These are phyloP conservation scores for Caenorhabditis sp. DNA, from an alignment of 2,888 invertebrate genomes.

Conservation along the genomic window DNA sequence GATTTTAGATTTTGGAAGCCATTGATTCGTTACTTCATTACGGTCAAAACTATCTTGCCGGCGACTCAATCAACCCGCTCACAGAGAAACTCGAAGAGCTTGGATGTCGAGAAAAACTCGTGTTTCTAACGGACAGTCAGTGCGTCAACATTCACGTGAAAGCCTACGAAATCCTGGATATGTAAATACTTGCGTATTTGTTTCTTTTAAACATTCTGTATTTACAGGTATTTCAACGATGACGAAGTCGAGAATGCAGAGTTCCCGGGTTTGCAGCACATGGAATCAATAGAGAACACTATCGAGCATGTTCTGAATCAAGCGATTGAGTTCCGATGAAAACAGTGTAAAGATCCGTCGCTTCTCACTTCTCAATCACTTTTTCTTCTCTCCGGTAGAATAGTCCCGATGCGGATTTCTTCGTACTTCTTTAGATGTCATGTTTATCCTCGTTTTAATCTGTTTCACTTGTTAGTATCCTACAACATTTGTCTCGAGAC, in stretches of 20 bases:
- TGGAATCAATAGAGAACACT: no score
- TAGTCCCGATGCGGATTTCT: no score
- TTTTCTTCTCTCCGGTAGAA: neutral
- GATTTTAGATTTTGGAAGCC: conserved; percentile 58
- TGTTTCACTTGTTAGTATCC: neutral
- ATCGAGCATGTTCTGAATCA: no score
- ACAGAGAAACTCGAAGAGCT: conserved; percentile 47
- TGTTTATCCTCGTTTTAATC: neutral
- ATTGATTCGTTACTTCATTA: conserved; percentile 30
- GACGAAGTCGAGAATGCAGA: no score
- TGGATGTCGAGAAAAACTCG: conserved; percentile 49
- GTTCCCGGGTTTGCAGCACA: no score
- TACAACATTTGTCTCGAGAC: neutral
- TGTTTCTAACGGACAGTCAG: conserved; percentile 54
- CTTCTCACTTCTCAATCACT: neutral
- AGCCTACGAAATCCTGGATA: conserved; percentile 39
- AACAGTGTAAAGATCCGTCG: neutral
- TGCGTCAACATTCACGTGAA: conserved; percentile 43
- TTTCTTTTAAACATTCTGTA: neutral
- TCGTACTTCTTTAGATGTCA: neutral
- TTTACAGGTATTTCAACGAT: conserved; percentile 49
- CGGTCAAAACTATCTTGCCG: conserved; percentile 27
- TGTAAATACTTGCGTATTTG: conserved; percentile 11
- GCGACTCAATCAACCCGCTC: conserved; percentile 45
- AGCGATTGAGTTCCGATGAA: neutral